These are phyloP conservation scores for Cerastoderma edule DNA, from an alignment of 2,888 invertebrate genomes.

Conservation along the genomic window DNA sequence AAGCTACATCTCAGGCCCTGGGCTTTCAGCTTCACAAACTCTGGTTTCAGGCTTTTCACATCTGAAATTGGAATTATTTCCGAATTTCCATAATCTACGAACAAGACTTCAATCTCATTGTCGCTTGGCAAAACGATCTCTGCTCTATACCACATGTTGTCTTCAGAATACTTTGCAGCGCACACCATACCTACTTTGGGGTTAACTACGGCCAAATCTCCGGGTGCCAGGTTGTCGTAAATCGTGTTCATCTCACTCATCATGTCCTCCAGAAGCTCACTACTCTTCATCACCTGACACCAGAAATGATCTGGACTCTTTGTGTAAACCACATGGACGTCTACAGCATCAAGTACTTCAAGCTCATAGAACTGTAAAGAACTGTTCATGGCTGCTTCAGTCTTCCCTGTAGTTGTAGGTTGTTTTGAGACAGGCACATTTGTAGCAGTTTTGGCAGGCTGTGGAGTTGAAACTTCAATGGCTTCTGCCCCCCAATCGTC, in stretches of 20 bases:
- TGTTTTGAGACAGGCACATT: conserved; percentile 22
- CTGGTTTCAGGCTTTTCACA: conserved; percentile 66
- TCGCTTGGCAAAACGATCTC: conserved; percentile 45
- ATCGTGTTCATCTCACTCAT: conserved; percentile 68
- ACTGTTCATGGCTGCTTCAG: conserved; percentile 26
- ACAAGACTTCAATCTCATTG: conserved; percentile 67
- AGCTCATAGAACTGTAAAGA: conserved; percentile 10
- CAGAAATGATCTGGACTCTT: conserved; percentile 71
- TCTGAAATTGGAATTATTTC: conserved; percentile 60
- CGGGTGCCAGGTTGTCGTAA: conserved; percentile 54
- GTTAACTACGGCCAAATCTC: conserved; percentile 48
- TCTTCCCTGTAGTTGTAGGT: not conserved
- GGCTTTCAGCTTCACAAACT: conserved; percentile 65
- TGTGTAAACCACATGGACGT: conserved; percentile 66
- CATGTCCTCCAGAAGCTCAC: conserved; percentile 57
- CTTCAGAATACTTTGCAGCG: conserved; percentile 73
- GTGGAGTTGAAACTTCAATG: conserved; percentile 3
- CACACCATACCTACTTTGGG: conserved; percentile 67
- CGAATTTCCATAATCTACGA: conserved; percentile 80
- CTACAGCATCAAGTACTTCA: conserved; percentile 33
- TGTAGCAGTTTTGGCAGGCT: conserved; percentile 22
- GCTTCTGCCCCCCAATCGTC: conserved; percentile 37
- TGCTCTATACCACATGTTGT: conserved; percentile 72
- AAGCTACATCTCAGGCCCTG: conserved; percentile 73
- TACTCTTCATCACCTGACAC: conserved; percentile 69